A percentile compares a stretch with the other conserved stretches of the same genome.
These are phyloP conservation scores for Notarius quadriscutis DNA, from an alignment of 2,113 vertebrate species.

Conservation along the genomic window DNA sequence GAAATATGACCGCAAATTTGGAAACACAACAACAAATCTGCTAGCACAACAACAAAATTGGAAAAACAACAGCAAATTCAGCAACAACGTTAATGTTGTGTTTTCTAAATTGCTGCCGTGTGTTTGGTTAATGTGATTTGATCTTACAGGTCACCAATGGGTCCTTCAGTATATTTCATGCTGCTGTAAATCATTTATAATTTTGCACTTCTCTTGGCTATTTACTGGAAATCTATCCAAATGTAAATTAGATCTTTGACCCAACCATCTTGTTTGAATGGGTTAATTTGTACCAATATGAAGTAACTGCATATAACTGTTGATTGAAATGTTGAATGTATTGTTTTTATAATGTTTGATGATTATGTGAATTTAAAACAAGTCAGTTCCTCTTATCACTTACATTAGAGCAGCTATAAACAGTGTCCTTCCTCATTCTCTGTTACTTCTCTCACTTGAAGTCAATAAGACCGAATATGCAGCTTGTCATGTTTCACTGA, in stretches of 20 bases:
- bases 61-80: too few relatives aligned
- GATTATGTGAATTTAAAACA: neutral
- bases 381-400: neutral
- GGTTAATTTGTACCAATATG: neutral
- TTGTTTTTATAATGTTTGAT: neutral
- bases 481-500: neutral
- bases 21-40: neutral
- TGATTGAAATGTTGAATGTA: neutral
- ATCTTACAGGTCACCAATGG: neutral
- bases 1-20: neutral
- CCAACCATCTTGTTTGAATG: neutral
- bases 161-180: neutral
- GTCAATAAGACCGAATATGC: neutral
- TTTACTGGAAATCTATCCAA: neutral
- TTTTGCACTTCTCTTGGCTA: neutral
- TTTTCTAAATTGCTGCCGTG: neutral
- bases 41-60: too few relatives aligned
- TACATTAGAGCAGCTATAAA: neutral
- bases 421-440: neutral
- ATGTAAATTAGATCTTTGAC: neutral
- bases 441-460: neutral
- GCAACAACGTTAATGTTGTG: neutral
- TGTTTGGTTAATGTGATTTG: neutral
- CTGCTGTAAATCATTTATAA: neutral
- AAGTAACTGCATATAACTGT: neutral